Evolutionary conservation across 2,113 vertebrate species (phyloP), one percentile per base, ranked within the genome.

Genomic region (Panthera uncia): DNA sequence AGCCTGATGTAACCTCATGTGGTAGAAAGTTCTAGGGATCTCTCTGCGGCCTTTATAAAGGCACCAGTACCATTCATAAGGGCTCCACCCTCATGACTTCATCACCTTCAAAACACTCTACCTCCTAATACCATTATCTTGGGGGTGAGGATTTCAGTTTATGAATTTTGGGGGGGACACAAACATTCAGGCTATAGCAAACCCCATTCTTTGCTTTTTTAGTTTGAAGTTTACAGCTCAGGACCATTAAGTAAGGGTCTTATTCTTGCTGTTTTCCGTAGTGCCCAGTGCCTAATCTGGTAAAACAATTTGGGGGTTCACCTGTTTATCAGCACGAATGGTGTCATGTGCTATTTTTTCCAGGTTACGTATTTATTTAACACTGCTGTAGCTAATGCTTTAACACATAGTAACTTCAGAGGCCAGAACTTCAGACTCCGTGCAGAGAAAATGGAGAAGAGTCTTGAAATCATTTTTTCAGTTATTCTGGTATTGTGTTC

Each of bases 391-490:
- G 31, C 68, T 91, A 93, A 74, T 73, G n/a, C 9, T 83, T 97
- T 29, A 81, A 87, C 41, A 31, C 19, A 86, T 4, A 33, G 33
- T 79, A 38, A 63, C 55, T 83, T 33, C 25, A 61, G 18, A 84
- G 41, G n/a, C 38, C 50, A 89, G 68, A 81, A 84, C 69, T 86
- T 93, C 38, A 95, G 78, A 73, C 4, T 14, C 3, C 18, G 4
- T 80, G 13, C 73, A 82, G 66, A 93, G 18, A 91, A 86, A 83
- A 82, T 80, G 33, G 85, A 84, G 41, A 84, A 18, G 19, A 50
- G 3, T 91, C 97, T 97, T 55, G 12, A 93, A 94, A 71, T 2
- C 18, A 45, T 89, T 95, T 31, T 84, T 86, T 89, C 19, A 76
- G 41, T 65, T 91, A 65, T 76, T 95, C 31, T 81, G 23, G 11